Base-by-base conservation (phyloP, 37 sponge, comb jelly and placozoan species). In the Cladorhizidae sp. region DNA sequence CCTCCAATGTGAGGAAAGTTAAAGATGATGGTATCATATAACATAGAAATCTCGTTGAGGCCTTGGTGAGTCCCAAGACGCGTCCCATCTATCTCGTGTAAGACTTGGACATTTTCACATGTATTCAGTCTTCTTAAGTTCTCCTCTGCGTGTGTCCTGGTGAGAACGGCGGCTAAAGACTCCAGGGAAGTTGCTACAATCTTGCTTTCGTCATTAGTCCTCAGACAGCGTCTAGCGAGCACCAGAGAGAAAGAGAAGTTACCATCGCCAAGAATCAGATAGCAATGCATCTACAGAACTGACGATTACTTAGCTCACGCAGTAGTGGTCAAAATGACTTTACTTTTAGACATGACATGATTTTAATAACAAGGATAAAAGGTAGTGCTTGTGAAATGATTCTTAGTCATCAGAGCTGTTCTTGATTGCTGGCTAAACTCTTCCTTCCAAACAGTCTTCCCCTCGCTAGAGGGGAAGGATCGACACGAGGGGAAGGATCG, bases 1-100 rank as follows among this genome's bases (percentile, higher is more conserved):
- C 95, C 95, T n/a, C 95, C 95, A 64, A 73, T 75, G 76, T 94
- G 95, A 59, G 95, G 95, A 43, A 94, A 94, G 84, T 94, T 94
- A 57, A 94, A 94, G 17, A 88, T 82, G 12, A 94, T 77, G 8
- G 21, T 50, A 32, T 81, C 56, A 67, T 70, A 94, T 23, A 59
- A 41, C 12, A 33, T 21, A 18, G 57, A 36, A 9, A 41, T 31
- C 61, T 72, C 31, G 2, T 23, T 31, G 14, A 88, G 67, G 23
- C 64, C 45, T 20, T 31, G 70, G 50, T 55, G 77, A 9, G 80
- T 64, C 0, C 61, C 38, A 38, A 94, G 82, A 29, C 80, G 42
- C 0, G 95, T 94, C 12, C 79, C 95, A 67, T 94, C 95, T 26
- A 94, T 61, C 0, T 35, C 49, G 72, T 87, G 80, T 0, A 90